Base-by-base conservation (phyloP, 1,140 invertebrate genomes). In the Pseudobourletiella spinata region DNA sequence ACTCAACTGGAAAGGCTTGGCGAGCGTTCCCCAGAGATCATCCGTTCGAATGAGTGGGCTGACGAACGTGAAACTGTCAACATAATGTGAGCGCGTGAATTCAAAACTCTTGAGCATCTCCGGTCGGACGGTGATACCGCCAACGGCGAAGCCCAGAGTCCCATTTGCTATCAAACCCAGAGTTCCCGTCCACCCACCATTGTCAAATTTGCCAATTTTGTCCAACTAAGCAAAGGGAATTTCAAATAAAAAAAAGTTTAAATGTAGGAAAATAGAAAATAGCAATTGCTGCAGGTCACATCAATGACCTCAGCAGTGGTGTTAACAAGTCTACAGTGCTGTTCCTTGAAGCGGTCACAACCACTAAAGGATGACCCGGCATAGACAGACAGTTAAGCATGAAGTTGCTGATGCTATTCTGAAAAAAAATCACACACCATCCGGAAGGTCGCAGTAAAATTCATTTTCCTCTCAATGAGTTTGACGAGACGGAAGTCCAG, bases 51-150 rank as follows among this genome's bases (percentile, higher is more conserved):
- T 26, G 2, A 55, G 2, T n/a, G 59, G 59, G 26, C 50, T 61
- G 3, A 61, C 54, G 32, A 61, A 61, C 6, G 22, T 30, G 42
- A 54, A 61, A n/a, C 43, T 26, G 42, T 61, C 59, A 20, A 6
- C 20, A 24, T 54, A 61, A 48, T 61, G 54, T 54, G 22, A 32
- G 4, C 26, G 25, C 14, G 16, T 25, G 29, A 57, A 61, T 20
- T 29, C 59, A 35, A 61, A 61, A 29, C 54, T 24, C 18, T 15
- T 4, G 3, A 57, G n/a, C 2, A 44, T n/a, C 48, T 54, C 11
- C 4, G 46, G 46, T 26, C 11, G 52, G 11, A 25, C 18, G 11
- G 59, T 30, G 3, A 61, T 18, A 11, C 59, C 59, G 25, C 59
- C 59, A 14, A 57, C n/a, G 11, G 14, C 48, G 32, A 61, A 14